Conservation (phyloP, 2,113 vertebrate species). For the Galemys pyrenaicus region DNA sequence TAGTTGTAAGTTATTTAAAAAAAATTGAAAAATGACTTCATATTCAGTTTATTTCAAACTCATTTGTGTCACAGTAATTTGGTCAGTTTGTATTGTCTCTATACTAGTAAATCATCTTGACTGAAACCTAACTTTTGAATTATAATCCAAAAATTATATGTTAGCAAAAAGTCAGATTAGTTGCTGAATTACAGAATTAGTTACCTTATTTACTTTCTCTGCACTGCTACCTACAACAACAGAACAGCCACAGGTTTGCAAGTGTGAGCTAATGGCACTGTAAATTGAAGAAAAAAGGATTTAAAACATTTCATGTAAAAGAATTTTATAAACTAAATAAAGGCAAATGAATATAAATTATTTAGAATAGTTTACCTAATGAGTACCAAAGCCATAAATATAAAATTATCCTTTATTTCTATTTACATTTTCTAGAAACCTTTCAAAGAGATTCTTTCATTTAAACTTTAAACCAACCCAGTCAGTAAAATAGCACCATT, state of each 20-base stretch:
- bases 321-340: constrained; percentile 36
- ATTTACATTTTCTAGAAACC: neutral
- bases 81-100: neutral
- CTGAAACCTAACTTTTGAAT: neutral
- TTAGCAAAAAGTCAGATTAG: neutral
- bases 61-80: constrained; percentile 47
- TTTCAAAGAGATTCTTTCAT: neutral
- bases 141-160: neutral
- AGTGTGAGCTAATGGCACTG: constrained; percentile 97
- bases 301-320: constrained; percentile 29
- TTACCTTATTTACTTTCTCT: constrained; percentile 99
- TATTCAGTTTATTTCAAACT: constrained; percentile 55
- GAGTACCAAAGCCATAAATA: neutral
- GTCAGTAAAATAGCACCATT: neutral
- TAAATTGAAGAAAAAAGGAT: constrained; percentile 66
- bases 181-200: constrained; percentile 11
- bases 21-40: constrained; percentile 35
- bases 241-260: constrained; percentile 98
- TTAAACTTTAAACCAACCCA: neutral
- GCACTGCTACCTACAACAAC: constrained; percentile 97
- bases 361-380: neutral
- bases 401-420: neutral
- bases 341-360: neutral
- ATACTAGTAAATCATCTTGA: neutral
- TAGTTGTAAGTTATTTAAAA: constrained; percentile 18